A percentile compares a stretch with the other conserved stretches of the same genome.
These are phyloP conservation scores for Microtus pennsylvanicus DNA, from an alignment of 2,113 vertebrate genomes.

Conservation along the genomic window DNA sequence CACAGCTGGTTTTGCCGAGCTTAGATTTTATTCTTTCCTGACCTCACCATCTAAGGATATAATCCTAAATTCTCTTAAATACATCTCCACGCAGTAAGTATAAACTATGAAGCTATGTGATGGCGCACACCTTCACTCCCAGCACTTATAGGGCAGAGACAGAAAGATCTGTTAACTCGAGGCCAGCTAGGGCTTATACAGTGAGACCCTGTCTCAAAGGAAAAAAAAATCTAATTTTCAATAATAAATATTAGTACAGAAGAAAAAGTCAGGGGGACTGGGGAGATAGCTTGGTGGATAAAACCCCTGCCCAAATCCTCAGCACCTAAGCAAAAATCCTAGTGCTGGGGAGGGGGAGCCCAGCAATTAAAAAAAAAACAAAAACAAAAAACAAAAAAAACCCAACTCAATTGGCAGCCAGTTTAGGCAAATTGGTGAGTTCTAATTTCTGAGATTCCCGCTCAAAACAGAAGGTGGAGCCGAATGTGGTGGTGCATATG, in stretches of 20 bases:
- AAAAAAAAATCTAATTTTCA: not conserved
- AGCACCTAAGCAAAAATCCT: not conserved
- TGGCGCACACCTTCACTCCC: not conserved
- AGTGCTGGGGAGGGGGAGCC: too few relatives aligned
- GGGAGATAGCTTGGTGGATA: too few relatives aligned
- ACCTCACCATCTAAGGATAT: not conserved
- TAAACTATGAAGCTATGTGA: not conserved
- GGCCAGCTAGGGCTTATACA: not conserved
- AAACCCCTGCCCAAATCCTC: not conserved
- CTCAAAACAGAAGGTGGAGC: not conserved
- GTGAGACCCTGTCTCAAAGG: not conserved
- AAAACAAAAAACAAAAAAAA: too few relatives aligned
- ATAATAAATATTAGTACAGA: constrained; percentile 19
- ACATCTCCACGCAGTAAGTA: constrained; percentile 7
- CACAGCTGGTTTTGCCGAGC: not conserved
- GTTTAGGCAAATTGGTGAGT: not conserved
- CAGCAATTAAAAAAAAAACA: too few relatives aligned
- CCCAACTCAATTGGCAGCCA: not conserved
- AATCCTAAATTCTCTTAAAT: constrained; percentile 18
- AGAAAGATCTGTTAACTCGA: not conserved
- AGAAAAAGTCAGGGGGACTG: not conserved
- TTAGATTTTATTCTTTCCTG: constrained; percentile 1
- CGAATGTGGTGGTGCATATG: not conserved
- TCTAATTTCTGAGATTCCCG: not conserved
- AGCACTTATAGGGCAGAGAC: not conserved